Base-by-base conservation (phyloP, 2,888 invertebrate genomes). In the Gasteruption jaculator region DNA sequence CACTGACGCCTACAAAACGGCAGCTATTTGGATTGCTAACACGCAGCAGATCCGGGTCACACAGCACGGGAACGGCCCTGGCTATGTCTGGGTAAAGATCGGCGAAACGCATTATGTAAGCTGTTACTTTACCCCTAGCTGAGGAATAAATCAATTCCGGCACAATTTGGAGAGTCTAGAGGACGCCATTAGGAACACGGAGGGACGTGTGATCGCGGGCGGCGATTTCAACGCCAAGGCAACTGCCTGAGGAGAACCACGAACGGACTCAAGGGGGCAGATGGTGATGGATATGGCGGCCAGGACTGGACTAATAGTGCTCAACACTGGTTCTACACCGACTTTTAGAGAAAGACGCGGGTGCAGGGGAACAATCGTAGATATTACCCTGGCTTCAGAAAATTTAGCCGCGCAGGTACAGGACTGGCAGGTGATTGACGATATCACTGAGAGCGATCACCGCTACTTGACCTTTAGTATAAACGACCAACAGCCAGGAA, bases 211-310 rank as follows among this genome's bases (percentile, higher is more conserved):
- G 7, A 15, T 49, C 2, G 32, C 45, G 4, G 45, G 32, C 16
- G 43, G 46, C 4, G 46, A 48, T 32, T 42, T 46, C 21, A 45
- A 45, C 11, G 51, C 45, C 7, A 22, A 37, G 19, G 46, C 45
- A 8, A 18, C 43, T 35, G 45, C 52, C 38, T 58, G 56, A 53
- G 53, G 54, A n/a, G 51, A 53, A 45, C 44, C 46, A 11, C 6
- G 8, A n/a, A 45, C 53, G n/a, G 45, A 58, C 41, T 36, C 29
- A 35, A 45, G 56, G 37, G 56, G 54, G 30, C 42, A 45, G 33
- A 40, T 41, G 10, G 36, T 52, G 10, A 18, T 52, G 35, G 56
- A 57, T 30, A 52, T 53, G 48, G 47, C 49, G 7, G 44, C 53
- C 25, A 48, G 51, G 41, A 26, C 45, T 11, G 46, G 42, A 6